Evolutionary conservation across 2,113 vertebrate genomes (phyloP).

Genomic region (Myanophis thanlyinensis): DNA sequence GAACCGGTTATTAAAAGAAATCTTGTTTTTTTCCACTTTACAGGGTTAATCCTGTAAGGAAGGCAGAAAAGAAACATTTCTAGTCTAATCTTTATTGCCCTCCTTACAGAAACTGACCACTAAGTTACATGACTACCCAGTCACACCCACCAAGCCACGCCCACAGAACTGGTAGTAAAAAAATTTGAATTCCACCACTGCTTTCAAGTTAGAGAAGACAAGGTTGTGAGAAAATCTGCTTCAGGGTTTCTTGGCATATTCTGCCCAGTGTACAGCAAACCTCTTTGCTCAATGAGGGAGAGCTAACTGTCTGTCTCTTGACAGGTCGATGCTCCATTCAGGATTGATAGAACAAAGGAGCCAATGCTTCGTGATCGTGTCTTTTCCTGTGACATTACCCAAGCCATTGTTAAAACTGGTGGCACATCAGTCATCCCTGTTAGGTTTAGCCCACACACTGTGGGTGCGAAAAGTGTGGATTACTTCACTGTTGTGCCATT

Average conservation of each 20-base stretch:
- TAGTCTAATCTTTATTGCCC: too few species aligned
- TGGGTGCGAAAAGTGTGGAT: constrained; percentile 76
- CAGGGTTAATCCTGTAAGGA: too few species aligned
- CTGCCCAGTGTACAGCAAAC: not conserved
- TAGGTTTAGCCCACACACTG: constrained; percentile 75
- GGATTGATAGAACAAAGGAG: constrained; percentile 64
- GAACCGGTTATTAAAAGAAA: too few species aligned
- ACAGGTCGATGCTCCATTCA: constrained; percentile 83
- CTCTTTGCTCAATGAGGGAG: not conserved
- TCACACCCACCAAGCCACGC: too few species aligned
- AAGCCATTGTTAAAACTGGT: constrained; percentile 69
- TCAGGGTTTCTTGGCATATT: not conserved
- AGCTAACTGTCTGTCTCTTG: constrained; percentile 12
- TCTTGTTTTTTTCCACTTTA: too few species aligned
- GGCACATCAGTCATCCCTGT: constrained; percentile 66
- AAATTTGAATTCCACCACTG: too few species aligned
- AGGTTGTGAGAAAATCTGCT: not conserved
- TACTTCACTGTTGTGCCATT: constrained; percentile 77
- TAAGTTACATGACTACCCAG: too few species aligned
- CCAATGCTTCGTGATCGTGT: constrained; percentile 57
- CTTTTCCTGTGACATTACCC: constrained; percentile 73
- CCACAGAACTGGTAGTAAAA: too few species aligned
- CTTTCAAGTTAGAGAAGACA: not conserved
- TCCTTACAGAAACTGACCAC: too few species aligned
- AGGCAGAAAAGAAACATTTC: too few species aligned